Conservation (phyloP, 2,888 invertebrate genomes). For the Xylota segnis region DNA sequence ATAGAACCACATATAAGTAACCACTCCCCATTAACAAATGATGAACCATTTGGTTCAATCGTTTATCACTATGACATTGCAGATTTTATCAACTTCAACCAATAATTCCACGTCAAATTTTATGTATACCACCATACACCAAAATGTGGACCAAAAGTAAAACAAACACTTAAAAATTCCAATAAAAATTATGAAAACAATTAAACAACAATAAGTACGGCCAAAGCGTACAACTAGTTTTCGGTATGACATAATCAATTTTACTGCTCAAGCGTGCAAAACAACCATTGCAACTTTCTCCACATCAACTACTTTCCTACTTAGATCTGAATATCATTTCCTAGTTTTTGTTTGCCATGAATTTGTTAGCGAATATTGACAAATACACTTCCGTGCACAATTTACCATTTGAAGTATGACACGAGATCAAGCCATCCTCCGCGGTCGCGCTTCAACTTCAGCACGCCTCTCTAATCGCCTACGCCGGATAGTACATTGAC, state of each 20-base stretch:
- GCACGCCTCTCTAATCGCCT: conserved; percentile 35
- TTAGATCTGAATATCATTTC: conserved; percentile 47
- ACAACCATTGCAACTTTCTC: conserved; percentile 65
- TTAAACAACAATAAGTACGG: background rate
- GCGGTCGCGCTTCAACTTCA: background rate
- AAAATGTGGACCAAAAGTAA: background rate
- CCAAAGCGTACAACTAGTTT: conserved; percentile 29
- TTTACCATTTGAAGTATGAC: conserved; percentile 47
- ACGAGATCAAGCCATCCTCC: conserved; percentile 20
- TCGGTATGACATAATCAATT: conserved; percentile 56
- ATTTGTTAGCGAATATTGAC: conserved; percentile 66
- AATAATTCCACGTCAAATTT: too few species aligned
- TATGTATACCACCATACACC: too few species aligned
- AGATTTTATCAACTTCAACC: too few species aligned
- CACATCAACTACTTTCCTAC: conserved; percentile 60
- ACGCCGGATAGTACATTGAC: conserved; percentile 35
- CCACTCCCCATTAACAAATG: too few species aligned
- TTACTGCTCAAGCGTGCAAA: conserved; percentile 61
- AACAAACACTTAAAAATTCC: background rate
- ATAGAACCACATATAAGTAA: too few species aligned
- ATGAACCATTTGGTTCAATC: too few species aligned
- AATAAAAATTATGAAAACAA: background rate
- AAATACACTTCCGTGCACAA: conserved; percentile 67
- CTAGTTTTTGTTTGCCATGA: conserved; percentile 66
- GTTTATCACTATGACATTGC: too few species aligned